phyloP scores from a whole-genome alignment of 2,888 invertebrate genomes.

The Pandemis cinnamomeana region DNA sequence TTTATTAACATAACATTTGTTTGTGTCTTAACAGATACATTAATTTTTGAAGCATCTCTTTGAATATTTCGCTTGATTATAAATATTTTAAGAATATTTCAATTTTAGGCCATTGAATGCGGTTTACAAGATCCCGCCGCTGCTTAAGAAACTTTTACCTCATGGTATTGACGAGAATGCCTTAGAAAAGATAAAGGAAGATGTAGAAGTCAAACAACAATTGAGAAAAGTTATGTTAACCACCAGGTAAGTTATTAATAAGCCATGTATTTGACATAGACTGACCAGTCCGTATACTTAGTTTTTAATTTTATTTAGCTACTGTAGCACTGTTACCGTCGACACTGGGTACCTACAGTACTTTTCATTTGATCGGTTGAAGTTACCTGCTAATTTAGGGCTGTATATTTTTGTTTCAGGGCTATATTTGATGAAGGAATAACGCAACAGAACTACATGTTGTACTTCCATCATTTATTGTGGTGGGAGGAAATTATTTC shows the following conservation, averaged over 20 bases:
- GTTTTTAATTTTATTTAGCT: too few relatives aligned
- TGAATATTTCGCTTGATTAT: neutral
- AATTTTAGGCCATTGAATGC: conserved; percentile 52
- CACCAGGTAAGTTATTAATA: conserved; percentile 47
- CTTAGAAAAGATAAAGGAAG: conserved; percentile 51
- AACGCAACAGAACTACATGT: conserved; percentile 73
- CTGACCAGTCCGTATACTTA: too few relatives aligned
- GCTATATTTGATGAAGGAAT: conserved; percentile 64
- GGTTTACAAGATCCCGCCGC: conserved; percentile 57
- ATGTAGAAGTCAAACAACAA: conserved; percentile 46
- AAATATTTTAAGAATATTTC: neutral
- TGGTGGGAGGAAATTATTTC: conserved; percentile 86
- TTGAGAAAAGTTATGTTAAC: conserved; percentile 45
- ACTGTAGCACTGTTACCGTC: too few relatives aligned
- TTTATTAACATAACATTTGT: neutral
- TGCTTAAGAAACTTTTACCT: conserved; percentile 61
- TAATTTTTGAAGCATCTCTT: neutral
- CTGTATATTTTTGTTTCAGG: conserved; percentile 51
- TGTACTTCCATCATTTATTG: conserved; percentile 83
- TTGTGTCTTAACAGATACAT: neutral
- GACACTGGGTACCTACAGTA: too few relatives aligned
- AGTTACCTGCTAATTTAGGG: too few relatives aligned
- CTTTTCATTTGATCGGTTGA: too few relatives aligned
- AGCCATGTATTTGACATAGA: neutral
- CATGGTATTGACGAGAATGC: conserved; percentile 59